These are phyloP conservation scores for Drosophila buzzatii DNA, from an alignment of 2,888 invertebrate genomes.

Conservation along the genomic window DNA sequence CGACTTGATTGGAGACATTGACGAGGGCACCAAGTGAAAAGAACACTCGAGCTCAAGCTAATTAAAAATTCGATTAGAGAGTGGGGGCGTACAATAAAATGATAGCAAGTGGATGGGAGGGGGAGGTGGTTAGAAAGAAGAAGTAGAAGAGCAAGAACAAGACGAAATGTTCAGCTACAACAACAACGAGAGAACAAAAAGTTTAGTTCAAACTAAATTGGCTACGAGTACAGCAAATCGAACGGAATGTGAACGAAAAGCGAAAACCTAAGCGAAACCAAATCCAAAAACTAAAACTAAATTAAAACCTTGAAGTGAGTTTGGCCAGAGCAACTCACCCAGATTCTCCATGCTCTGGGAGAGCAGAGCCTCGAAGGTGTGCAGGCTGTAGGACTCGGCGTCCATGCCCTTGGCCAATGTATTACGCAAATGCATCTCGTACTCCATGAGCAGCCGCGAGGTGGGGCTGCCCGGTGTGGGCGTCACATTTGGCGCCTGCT, in stretches of 20 bases:
- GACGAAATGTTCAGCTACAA: constrained; percentile 48
- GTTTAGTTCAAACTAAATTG: constrained; percentile 32
- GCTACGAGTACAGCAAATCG: constrained; percentile 23
- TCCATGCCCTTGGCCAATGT: constrained; percentile 97
- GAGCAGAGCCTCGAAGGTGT: constrained; percentile 96
- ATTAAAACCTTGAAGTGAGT: background rate
- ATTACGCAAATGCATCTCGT: constrained; percentile 97
- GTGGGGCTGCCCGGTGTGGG: constrained; percentile 94
- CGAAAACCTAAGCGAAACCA: constrained; percentile 26
- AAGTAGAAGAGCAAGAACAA: constrained; percentile 16
- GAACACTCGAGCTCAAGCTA: constrained; percentile 45
- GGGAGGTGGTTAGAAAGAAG: constrained; percentile 3
- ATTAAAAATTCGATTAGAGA: constrained; percentile 76
- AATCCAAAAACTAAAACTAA: constrained; percentile 27
- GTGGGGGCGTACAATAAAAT: constrained; percentile 30
- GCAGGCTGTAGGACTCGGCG: constrained; percentile 96
- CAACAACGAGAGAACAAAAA: constrained; percentile 59
- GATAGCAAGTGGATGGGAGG: constrained; percentile 26
- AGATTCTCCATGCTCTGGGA: constrained; percentile 98
- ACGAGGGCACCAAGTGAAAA: constrained; percentile 24
- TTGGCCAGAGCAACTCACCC: constrained; percentile 86
- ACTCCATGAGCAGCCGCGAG: constrained; percentile 93
- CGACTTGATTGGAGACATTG: constrained; percentile 56
- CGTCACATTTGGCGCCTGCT: constrained; percentile 89
- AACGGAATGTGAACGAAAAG: constrained; percentile 23